Evolutionary conservation across 2,797 vertebrate species (phyloP), one percentile per base, ranked within the genome.

Genomic region (Octomys mimax): DNA sequence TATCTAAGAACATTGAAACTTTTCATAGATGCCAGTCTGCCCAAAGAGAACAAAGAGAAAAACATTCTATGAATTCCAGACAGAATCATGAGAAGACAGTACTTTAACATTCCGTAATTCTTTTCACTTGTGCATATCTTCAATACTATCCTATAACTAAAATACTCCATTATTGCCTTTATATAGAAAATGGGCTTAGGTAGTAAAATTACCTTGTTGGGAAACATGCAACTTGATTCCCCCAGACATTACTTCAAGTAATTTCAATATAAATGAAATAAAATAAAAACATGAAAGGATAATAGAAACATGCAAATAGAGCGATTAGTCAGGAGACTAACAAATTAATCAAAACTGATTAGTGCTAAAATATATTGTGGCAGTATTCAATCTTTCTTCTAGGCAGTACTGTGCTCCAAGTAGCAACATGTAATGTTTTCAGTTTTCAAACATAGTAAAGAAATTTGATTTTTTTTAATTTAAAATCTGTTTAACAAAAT

Each of bases 241-340:
- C 42, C n/a, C 2, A 91, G 71, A 71, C 39, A 71, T 33, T 5
- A 12, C 14, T 79, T 84, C 14, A 49, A 31, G 36, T 39, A 54
- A 79, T 91, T 94, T 84, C 36, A 88, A 94, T 73, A 64, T 57
- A 70, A 91, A 79, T 88, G 21, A 92, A 88, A 52, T 31, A 87
- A 95, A 91, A 80, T 77, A 84, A 84, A 71, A 78, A 62, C 22
- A 49, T 66, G 36, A 71, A 85, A 89, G 1, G 11, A 13, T 73
- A 89, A 84, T 59, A 71, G 28, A 52, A 80, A 66, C 70, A 64
- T 88, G 11, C 66, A 79, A 79, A 79, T 31, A 66, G 70, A 83
- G 4, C 0, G 11, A 83, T 5, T 59, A 26, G 52, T 64, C 16
- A 49, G 14, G 21, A 57, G 59, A 7, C 33, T 14, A 87, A 62